Evolutionary conservation across 2,888 invertebrate genomes (phyloP).

Genomic region (Anoplius nigerrimus): DNA sequence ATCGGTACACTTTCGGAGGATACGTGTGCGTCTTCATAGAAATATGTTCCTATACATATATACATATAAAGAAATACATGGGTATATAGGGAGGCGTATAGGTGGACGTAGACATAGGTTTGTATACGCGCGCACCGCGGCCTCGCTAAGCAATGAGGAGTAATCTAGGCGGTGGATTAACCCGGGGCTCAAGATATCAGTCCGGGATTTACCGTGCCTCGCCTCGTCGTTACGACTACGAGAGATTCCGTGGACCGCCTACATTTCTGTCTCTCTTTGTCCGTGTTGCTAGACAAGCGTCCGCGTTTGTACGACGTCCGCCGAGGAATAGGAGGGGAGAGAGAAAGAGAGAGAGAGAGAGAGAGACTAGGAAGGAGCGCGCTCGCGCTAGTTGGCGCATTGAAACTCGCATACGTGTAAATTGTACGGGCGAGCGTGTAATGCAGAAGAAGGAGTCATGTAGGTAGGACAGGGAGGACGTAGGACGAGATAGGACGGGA

Average conservation of each 20-base stretch:
- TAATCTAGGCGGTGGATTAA: slow-evolving; percentile 72
- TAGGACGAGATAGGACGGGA: too few relatives aligned
- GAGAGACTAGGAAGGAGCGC: not conserved
- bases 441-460: too few relatives aligned
- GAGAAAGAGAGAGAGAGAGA: not conserved
- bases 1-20: not conserved
- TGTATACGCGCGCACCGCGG: slow-evolving; percentile 7
- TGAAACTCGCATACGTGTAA: too few relatives aligned
- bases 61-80: not conserved
- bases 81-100: too few relatives aligned
- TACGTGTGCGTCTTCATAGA: slow-evolving; percentile 24
- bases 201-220: slow-evolving; percentile 63
- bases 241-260: slow-evolving; percentile 30
- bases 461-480: too few relatives aligned
- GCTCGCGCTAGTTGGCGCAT: not conserved
- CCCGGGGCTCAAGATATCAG: slow-evolving; percentile 71
- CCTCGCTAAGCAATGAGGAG: slow-evolving; percentile 67
- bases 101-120: too few relatives aligned
- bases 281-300: too few relatives aligned
- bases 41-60: slow-evolving; percentile 18
- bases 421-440: too few relatives aligned
- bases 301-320: too few relatives aligned
- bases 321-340: not conserved
- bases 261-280: slow-evolving; percentile 29
- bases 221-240: slow-evolving; percentile 55